Base-by-base conservation (phyloP, 2,797 vertebrate genomes). In the Chrysocyon brachyurus region DNA sequence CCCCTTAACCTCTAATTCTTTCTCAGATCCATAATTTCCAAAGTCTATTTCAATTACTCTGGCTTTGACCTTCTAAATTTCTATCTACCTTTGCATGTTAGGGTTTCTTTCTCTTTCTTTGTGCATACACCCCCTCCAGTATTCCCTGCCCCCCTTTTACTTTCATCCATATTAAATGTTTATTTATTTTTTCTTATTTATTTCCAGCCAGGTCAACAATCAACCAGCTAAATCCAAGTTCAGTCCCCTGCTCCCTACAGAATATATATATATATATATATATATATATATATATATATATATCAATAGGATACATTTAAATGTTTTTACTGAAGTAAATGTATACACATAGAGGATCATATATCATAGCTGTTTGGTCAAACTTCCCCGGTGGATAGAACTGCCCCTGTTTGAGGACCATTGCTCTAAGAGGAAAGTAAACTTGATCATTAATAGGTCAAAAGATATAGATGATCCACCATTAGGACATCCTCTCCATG, bases 1-100 rank as follows among this genome's bases (percentile, higher is more conserved):
- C 8, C 56, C 28, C 26, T 91, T 90, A 87, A 89, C 77, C 49
- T 97, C 70, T 40, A 83, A n/a, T 72, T 96, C 77, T 86, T 77
- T 70, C 61, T 79, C 77, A 93, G 66, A 84, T 46, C 52, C 68
- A 83, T 79, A 87, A 3, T 95, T 91, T 77, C 72, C 87, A 82
- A 93, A 75, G 31, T 81, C 73, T 86, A 16, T 83, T 93, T 91
- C 91, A 78, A 88, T 92, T 49, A 61, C 57, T 40, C 75, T 49
- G 63, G 14, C 7, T 92, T 46, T 83, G 79, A 95, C 52, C 87
- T 84, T 95, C 72, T 68, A 61, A 36, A 78, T 81, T 87, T 89
- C 87, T 31, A 36, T 28, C 79, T 93, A 63, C n/a, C 82, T 78
- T 75, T 87, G 77, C 81, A 28, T 3, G 63, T 94, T 85, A 73